Evolutionary conservation across 1,140 invertebrate genomes (phyloP).

Genomic region (Zaprionus kolodkinae): DNA sequence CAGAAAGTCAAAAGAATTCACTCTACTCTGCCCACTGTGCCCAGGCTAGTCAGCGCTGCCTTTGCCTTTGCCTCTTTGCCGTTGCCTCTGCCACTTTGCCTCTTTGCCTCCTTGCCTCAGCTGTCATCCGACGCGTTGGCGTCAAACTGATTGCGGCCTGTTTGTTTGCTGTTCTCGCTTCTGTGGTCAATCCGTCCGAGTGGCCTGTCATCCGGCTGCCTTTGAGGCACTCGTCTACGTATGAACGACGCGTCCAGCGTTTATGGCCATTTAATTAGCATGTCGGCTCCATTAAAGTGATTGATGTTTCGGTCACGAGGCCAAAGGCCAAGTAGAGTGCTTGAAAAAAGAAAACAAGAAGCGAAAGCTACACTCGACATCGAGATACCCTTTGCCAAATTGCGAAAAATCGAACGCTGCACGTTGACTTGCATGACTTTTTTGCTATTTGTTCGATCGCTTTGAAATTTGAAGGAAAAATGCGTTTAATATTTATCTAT

Average conservation of each 20-base stretch:
- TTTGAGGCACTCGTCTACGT: slow-evolving; percentile 44
- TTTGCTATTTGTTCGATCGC: too few relatives aligned
- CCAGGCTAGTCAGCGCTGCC: neutral
- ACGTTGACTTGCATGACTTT: too few relatives aligned
- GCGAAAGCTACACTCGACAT: neutral
- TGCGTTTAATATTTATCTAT: too few relatives aligned
- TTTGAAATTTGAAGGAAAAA: too few relatives aligned
- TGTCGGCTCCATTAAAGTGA: slow-evolving; percentile 1
- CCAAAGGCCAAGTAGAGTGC: neutral
- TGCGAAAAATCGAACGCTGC: too few relatives aligned
- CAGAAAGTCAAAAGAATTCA: too few relatives aligned
- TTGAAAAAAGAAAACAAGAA: neutral
- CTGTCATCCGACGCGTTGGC: neutral
- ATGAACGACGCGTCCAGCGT: slow-evolving; percentile 40
- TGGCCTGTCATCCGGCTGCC: slow-evolving; percentile 41
- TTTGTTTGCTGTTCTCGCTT: slow-evolving; percentile 30
- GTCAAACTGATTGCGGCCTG: slow-evolving; percentile 5
- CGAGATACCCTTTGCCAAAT: neutral
- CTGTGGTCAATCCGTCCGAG: slow-evolving; percentile 5
- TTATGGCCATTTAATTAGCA: slow-evolving; percentile 56
- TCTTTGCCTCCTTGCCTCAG: neutral
- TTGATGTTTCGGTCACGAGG: slow-evolving; percentile 1
- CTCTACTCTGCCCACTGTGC: neutral
- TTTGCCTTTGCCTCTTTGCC: neutral
- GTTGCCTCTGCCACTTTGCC: neutral